A percentile compares a stretch with the other conserved stretches of the same genome.
Evolutionary conservation across 2,888 invertebrate species (phyloP).

Genomic region (Latrodectus elegans): DNA sequence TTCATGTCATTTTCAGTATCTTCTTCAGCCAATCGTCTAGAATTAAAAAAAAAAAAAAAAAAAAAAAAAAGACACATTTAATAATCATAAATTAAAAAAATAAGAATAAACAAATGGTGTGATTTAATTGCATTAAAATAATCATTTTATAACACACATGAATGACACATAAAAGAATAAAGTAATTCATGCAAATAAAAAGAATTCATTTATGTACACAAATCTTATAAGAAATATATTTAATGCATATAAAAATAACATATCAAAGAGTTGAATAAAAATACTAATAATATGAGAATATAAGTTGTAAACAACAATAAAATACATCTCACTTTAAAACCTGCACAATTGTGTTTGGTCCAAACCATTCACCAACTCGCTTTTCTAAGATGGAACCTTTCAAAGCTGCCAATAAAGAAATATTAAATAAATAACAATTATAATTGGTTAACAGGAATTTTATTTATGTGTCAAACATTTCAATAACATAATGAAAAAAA

Average conservation of each 20-base stretch:
- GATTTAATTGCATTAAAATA: too few relatives aligned
- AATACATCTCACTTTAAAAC: conserved; percentile 88
- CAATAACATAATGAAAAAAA: not conserved
- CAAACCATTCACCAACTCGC: conserved; percentile 98
- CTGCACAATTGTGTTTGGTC: conserved; percentile 99
- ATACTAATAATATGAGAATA: not conserved
- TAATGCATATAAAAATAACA: too few relatives aligned
- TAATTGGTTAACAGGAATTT: too few relatives aligned
- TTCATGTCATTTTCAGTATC: conserved; percentile 92
- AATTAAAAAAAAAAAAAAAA: conserved; percentile 73
- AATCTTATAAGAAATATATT: too few relatives aligned
- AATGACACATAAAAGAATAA: too few relatives aligned
- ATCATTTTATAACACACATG: too few relatives aligned
- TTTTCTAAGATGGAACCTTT: conserved; percentile 98
- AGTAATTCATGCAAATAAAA: too few relatives aligned
- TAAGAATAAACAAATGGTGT: too few relatives aligned
- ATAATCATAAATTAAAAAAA: too few relatives aligned
- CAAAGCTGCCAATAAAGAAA: conserved; percentile 79
- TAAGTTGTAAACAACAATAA: not conserved
- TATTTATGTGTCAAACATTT: too few relatives aligned
- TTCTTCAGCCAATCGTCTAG: conserved; percentile 89
- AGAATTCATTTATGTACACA: too few relatives aligned
- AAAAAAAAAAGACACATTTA: not conserved
- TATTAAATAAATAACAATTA: not conserved
- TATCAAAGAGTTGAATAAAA: too few relatives aligned